A percentile compares a stretch with the other conserved stretches of the same genome.
These are phyloP conservation scores for Endotricha flammealis DNA, from an alignment of 2,888 invertebrate species.

Conservation along the genomic window DNA sequence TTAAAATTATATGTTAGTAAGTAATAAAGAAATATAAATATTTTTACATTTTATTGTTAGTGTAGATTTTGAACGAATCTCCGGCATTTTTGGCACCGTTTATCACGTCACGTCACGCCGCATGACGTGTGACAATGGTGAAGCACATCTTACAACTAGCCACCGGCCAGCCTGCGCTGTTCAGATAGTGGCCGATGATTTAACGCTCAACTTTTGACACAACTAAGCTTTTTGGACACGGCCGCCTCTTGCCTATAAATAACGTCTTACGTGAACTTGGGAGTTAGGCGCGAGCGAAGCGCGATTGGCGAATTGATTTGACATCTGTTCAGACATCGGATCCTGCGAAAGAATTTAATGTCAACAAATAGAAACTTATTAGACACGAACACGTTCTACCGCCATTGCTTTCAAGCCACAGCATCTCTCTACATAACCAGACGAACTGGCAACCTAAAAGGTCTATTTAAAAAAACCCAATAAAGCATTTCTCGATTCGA, in stretches of 20 bases:
- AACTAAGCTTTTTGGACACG: constrained; percentile 79
- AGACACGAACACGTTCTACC: too few species aligned
- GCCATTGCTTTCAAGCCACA: too few species aligned
- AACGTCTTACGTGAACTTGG: constrained; percentile 71
- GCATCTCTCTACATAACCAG: too few species aligned
- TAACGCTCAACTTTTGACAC: constrained; percentile 83
- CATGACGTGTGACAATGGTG: constrained; percentile 34
- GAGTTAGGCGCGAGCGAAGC: constrained; percentile 35
- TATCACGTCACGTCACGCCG: constrained; percentile 4
- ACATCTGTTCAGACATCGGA: not conserved
- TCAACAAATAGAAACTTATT: too few species aligned
- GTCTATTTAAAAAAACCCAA: too few species aligned
- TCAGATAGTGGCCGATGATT: constrained; percentile 83
- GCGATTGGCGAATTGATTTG: constrained; percentile 27
- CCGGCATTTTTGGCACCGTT: not conserved
- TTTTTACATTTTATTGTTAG: not conserved
- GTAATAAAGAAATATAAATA: too few species aligned
- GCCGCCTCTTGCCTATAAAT: constrained; percentile 71
- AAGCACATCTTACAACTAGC: constrained; percentile 44
- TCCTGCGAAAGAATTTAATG: too few species aligned
- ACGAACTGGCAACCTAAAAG: too few species aligned
- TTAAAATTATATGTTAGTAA: too few species aligned
- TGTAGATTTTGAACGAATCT: too few species aligned
- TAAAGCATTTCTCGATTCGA: too few species aligned
- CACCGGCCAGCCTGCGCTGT: constrained; percentile 81